phyloP scores from a whole-genome alignment of 1,140 invertebrate genomes.

The Ylistrum balloti region DNA sequence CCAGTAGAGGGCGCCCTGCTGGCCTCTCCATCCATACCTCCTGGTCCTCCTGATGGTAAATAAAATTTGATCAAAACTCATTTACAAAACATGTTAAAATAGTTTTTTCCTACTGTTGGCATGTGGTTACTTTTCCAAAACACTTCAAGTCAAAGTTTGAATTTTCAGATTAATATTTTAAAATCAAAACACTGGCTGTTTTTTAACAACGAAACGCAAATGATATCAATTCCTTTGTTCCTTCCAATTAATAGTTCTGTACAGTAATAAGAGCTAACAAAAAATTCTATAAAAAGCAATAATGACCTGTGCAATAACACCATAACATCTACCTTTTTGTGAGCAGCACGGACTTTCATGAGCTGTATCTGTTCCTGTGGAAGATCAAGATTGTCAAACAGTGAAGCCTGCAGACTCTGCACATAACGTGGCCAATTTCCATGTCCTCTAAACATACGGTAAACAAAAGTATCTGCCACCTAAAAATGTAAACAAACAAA shows the following conservation, averaged over 20 bases:
- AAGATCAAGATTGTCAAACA: constrained; percentile 65
- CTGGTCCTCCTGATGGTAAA: constrained; percentile 68
- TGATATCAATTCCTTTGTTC: too few species aligned
- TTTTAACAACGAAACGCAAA: too few species aligned
- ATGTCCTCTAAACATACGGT: constrained; percentile 60
- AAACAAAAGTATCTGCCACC: constrained; percentile 73
- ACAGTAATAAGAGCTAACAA: too few species aligned
- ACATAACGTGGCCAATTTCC: constrained; percentile 71
- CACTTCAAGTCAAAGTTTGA: too few species aligned
- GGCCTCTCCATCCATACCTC: constrained; percentile 69
- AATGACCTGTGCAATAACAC: too few species aligned
- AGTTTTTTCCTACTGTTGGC: too few species aligned
- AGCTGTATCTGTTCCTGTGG: constrained; percentile 62
- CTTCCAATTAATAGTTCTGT: too few species aligned
- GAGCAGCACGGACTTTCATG: constrained; percentile 62
- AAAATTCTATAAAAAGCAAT: too few species aligned
- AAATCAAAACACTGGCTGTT: too few species aligned
- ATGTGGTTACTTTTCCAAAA: too few species aligned
- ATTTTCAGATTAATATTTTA: too few species aligned
- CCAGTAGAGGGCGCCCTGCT: constrained; percentile 58
- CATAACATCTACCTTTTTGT: constrained; percentile 55
- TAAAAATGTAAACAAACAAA: constrained; percentile 49
- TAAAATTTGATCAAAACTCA: background rate
- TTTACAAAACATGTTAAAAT: background rate
- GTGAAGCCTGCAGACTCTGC: constrained; percentile 59